Percentiles rank a stretch among this genome's conserved stretches.
Evolutionary conservation across 2,113 vertebrate genomes (phyloP).

Genomic region (Terrapene triunguis): DNA sequence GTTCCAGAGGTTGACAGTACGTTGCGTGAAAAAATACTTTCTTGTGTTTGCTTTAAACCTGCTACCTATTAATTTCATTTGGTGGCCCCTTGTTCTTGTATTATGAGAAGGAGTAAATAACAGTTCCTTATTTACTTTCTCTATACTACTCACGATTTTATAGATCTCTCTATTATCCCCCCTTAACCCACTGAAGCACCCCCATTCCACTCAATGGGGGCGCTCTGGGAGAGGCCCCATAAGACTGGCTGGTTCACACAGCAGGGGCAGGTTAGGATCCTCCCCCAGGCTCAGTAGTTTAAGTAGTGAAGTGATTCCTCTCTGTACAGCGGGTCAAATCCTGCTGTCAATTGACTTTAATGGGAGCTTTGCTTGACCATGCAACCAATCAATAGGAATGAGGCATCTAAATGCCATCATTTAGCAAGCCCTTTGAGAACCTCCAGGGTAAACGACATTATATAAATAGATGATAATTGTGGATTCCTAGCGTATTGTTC

Average conservation of each 20-base stretch:
- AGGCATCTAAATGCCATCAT: background rate
- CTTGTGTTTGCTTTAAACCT: too few relatives aligned
- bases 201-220: background rate
- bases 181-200: background rate
- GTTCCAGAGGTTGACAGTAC: too few relatives aligned
- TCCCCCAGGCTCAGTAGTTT: background rate
- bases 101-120: too few relatives aligned
- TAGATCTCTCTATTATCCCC: too few relatives aligned
- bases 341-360: background rate
- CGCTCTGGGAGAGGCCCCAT: background rate
- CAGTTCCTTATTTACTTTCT: too few relatives aligned
- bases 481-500: background rate
- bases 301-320: accelerated
- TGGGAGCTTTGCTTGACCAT: background rate
- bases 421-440: background rate
- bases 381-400: background rate
- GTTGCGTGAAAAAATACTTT: too few relatives aligned
- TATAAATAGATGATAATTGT: accelerated
- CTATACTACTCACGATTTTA: too few relatives aligned
- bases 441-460: accelerated
- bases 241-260: background rate
- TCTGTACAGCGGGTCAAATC: accelerated
- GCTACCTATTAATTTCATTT: too few relatives aligned
- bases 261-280: background rate
- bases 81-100: too few relatives aligned